Percentiles rank a stretch among this genome's conserved stretches.
Conservation (phyloP, 2,113 vertebrate species). For the Chinchilla lanigera region DNA sequence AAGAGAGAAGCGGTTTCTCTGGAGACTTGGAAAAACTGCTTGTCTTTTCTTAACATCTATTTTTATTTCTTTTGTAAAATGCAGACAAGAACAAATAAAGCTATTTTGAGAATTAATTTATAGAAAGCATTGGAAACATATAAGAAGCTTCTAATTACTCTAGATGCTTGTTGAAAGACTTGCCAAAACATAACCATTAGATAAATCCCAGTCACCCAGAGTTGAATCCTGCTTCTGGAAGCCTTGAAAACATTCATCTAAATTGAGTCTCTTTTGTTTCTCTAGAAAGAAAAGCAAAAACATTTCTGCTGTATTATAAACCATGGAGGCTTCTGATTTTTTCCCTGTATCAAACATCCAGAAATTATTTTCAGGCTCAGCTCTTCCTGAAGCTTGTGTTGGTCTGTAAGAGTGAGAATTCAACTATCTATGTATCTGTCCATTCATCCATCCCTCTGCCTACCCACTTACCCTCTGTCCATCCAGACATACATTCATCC, state of each 20-base stretch:
- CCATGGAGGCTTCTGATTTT: not conserved
- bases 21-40: not conserved
- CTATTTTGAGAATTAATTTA: conserved; percentile 18
- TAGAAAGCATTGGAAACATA: not conserved
- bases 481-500: not conserved
- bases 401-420: not conserved
- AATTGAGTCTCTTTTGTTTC: not conserved
- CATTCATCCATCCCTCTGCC: not conserved
- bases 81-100: not conserved
- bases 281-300: not conserved
- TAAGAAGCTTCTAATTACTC: not conserved
- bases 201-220: not conserved
- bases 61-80: not conserved
- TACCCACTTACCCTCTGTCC: no score
- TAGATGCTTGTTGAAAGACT: not conserved
- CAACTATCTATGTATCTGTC: not conserved
- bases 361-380: not conserved
- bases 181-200: not conserved
- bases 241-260: not conserved
- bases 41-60: not conserved
- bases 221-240: not conserved
- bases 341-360: not conserved
- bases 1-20: not conserved
- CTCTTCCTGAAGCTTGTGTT: not conserved
- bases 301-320: not conserved